phyloP scores from a whole-genome alignment of 2,888 invertebrate genomes.

The Hydroisotoma schaefferi region DNA sequence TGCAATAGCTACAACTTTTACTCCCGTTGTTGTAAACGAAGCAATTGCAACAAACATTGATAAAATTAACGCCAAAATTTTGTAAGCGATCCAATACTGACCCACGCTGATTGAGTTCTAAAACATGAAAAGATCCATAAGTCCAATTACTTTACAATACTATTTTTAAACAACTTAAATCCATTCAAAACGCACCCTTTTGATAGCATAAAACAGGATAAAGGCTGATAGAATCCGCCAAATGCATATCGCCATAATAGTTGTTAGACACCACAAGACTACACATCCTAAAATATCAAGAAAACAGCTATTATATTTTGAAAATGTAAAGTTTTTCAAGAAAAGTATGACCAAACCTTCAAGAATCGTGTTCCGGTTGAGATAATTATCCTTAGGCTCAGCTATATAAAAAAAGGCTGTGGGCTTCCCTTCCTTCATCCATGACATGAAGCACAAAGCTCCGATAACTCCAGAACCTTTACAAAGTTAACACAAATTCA shows the following conservation, averaged over 20 bases:
- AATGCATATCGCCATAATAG: neutral
- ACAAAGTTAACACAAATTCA: neutral
- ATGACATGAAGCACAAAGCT: neutral
- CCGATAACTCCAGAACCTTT: constrained; percentile 6
- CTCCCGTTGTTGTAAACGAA: neutral
- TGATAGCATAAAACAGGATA: neutral
- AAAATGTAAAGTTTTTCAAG: neutral
- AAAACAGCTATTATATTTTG: neutral
- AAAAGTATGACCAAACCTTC: neutral
- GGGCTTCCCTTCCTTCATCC: neutral
- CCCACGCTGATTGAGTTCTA: neutral
- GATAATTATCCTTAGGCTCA: neutral
- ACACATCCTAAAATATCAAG: constrained; percentile 6
- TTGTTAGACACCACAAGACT: constrained; percentile 2
- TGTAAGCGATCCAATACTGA: constrained; percentile 7
- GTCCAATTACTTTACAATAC: no score
- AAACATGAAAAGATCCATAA: neutral
- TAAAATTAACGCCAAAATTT: neutral
- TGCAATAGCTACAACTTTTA: neutral
- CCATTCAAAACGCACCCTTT: neutral
- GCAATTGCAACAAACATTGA: constrained; percentile 6
- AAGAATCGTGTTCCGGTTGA: neutral
- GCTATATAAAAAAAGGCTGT: neutral
- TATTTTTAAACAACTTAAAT: neutral
- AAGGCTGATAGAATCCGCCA: constrained; percentile 10